These are phyloP conservation scores for Drosophila orena DNA, from an alignment of 1,140 invertebrate genomes.

Conservation along the genomic window DNA sequence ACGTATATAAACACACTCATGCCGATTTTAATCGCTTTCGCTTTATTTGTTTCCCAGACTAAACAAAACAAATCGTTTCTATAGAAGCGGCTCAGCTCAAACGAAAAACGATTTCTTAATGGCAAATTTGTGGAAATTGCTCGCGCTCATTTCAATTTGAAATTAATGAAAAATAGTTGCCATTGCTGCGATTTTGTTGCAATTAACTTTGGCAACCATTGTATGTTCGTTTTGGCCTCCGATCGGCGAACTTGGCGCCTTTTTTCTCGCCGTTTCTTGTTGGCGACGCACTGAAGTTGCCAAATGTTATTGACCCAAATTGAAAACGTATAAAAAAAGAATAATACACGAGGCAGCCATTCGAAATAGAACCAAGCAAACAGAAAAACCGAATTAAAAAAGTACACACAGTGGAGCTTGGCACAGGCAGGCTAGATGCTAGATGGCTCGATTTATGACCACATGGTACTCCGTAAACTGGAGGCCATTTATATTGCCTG, in stretches of 20 bases:
- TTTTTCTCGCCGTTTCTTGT: slow-evolving; percentile 25
- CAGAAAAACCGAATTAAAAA: slow-evolving; percentile 27
- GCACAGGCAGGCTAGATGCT: slow-evolving; percentile 1
- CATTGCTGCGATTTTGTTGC: slow-evolving; percentile 41
- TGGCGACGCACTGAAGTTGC: slow-evolving; percentile 70
- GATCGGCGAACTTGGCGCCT: slow-evolving; percentile 76
- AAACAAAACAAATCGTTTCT: slow-evolving; percentile 31
- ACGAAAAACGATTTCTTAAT: slow-evolving; percentile 37
- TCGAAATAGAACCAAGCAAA: slow-evolving; percentile 65
- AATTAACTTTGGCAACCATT: slow-evolving; percentile 51
- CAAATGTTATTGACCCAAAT: slow-evolving; percentile 81
- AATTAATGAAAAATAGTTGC: slow-evolving; percentile 67
- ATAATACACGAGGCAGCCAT: slow-evolving; percentile 29
- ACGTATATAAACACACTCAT: not conserved
- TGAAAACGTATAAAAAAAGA: slow-evolving; percentile 53
- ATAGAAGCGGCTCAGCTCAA: slow-evolving; percentile 24
- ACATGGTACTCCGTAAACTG: slow-evolving; percentile 33
- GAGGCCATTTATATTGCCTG: slow-evolving; percentile 48
- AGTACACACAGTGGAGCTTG: slow-evolving; percentile 30
- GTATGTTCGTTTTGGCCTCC: slow-evolving; percentile 43
- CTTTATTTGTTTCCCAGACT: slow-evolving; percentile 34
- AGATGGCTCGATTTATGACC: slow-evolving; percentile 45
- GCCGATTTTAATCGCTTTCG: slow-evolving; percentile 44
- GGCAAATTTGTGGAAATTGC: slow-evolving; percentile 68
- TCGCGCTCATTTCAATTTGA: slow-evolving; percentile 59